Percentiles rank a stretch among this genome's conserved stretches.
These are phyloP conservation scores for Hozukius guyotensis DNA, from an alignment of 2,797 vertebrate genomes.

Conservation along the genomic window DNA sequence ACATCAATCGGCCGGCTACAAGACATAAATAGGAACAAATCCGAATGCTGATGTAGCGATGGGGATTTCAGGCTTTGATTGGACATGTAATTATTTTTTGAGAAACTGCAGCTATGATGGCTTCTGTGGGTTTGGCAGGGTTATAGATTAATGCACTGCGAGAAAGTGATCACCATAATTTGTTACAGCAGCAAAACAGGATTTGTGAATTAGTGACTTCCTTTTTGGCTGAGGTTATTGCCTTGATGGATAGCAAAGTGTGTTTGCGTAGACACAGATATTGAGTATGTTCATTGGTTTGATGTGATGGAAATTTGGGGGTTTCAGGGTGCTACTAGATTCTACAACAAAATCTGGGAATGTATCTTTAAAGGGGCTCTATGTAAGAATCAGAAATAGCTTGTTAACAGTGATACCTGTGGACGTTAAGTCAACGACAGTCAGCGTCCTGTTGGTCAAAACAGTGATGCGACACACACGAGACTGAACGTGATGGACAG, in stretches of 20 bases:
- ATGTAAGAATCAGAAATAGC: no score
- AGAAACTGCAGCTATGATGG: neutral
- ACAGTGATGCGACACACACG: no score
- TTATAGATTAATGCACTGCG: neutral
- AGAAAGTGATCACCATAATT: neutral
- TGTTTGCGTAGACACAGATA: neutral
- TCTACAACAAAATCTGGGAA: no score
- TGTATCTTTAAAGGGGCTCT: no score
- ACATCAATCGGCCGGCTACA: neutral
- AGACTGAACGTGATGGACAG: no score
- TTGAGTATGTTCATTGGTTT: neutral
- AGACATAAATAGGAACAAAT: neutral
- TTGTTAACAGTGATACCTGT: no score
- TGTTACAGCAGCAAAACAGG: neutral
- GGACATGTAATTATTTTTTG: no score
- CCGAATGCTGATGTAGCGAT: neutral
- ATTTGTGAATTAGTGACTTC: neutral
- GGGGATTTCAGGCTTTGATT: neutral
- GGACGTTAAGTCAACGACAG: no score
- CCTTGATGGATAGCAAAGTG: neutral
- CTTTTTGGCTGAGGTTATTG: neutral
- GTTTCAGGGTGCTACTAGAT: no score
- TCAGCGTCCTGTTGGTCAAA: no score
- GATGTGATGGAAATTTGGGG: neutral
- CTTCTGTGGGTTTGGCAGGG: neutral